Percentiles rank a stretch among this genome's conserved stretches.
These are phyloP conservation scores for Melipona quadrifasciata DNA, from an alignment of 1,140 invertebrate genomes.

Conservation along the genomic window DNA sequence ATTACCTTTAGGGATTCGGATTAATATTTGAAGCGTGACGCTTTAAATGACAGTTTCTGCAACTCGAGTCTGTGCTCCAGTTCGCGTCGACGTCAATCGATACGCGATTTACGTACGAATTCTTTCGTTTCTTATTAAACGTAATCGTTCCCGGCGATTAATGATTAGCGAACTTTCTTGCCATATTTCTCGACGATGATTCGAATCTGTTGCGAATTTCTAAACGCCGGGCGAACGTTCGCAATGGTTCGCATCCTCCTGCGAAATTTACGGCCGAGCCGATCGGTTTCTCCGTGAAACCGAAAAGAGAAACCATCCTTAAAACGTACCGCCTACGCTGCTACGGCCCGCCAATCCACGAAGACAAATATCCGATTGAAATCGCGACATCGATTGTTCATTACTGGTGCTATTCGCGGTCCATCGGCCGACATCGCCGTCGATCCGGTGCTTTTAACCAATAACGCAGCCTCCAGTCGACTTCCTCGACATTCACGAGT, in stretches of 20 bases:
- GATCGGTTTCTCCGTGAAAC: background rate
- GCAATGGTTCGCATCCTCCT: background rate
- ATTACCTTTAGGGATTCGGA: background rate
- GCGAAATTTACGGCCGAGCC: background rate
- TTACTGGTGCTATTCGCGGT: slow-evolving; percentile 14
- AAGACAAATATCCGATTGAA: slow-evolving; percentile 48
- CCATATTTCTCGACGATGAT: background rate
- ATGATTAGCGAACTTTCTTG: background rate
- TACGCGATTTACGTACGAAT: background rate
- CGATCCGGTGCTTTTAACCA: slow-evolving; percentile 36
- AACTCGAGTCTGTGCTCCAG: background rate
- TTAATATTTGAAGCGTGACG: background rate
- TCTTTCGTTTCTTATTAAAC: background rate
- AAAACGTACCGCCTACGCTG: background rate
- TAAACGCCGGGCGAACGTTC: background rate
- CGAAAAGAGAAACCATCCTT: slow-evolving; percentile 34
- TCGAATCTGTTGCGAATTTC: background rate
- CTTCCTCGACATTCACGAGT: slow-evolving; percentile 6
- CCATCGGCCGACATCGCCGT: background rate
- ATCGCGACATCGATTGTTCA: slow-evolving; percentile 52
- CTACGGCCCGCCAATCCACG: background rate
- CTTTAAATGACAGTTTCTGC: background rate
- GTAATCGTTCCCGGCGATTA: background rate
- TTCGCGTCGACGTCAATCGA: background rate
- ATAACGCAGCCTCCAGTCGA: background rate